Percentiles rank a stretch among this genome's conserved stretches.
Evolutionary conservation across 2,888 invertebrate species (phyloP).

Genomic region (Lasioglossum leucozonium): DNA sequence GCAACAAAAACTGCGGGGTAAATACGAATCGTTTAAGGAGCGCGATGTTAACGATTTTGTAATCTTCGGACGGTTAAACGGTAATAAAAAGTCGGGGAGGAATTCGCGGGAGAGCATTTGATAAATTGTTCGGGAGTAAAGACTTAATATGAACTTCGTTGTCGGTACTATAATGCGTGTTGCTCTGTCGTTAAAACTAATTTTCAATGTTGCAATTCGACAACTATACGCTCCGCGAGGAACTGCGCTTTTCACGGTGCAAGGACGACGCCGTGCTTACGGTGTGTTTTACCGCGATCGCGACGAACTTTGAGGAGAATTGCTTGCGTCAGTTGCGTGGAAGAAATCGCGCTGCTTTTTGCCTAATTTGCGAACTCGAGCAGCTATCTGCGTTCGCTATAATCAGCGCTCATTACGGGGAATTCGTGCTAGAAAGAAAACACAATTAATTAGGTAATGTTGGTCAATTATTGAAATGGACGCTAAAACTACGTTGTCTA

Average conservation of each 20-base stretch:
- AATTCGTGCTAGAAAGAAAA: neutral
- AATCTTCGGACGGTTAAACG: neutral
- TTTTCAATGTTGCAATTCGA: slow-evolving; percentile 1
- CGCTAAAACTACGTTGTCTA: neutral
- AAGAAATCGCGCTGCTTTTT: slow-evolving; percentile 13
- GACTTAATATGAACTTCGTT: neutral
- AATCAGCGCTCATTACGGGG: neutral
- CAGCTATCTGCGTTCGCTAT: neutral
- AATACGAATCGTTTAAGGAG: neutral
- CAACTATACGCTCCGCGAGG: neutral
- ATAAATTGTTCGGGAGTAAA: slow-evolving; percentile 16
- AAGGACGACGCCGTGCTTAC: slow-evolving; percentile 1
- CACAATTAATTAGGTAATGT: neutral
- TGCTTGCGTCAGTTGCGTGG: neutral
- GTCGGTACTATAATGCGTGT: neutral
- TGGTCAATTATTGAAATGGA: neutral
- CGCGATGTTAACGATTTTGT: neutral
- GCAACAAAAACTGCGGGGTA: neutral
- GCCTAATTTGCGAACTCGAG: neutral
- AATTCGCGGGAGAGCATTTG: slow-evolving; percentile 4
- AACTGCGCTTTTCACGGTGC: neutral
- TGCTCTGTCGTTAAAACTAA: neutral
- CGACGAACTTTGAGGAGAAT: slow-evolving; percentile 8
- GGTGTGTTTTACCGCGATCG: neutral
- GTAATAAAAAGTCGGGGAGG: neutral